Base-by-base conservation (phyloP, 2,113 vertebrate genomes). In the Nerophis ophidion region DNA sequence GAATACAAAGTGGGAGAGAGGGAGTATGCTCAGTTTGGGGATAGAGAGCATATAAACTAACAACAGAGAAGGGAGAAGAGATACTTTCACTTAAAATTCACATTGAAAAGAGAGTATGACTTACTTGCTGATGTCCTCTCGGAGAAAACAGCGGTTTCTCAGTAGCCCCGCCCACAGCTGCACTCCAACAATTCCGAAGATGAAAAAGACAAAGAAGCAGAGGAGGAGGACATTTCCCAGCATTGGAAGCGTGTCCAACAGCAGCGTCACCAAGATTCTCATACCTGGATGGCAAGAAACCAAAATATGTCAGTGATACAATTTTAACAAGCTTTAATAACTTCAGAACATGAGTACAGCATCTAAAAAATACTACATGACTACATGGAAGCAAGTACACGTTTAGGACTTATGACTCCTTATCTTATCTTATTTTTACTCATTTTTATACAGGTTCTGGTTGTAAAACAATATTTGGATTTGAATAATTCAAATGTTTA, bases 161-260 rank as follows among this genome's bases (percentile, higher is more conserved):
- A 88, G 80, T 10, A 88, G 82, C 61, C 86, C 86, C 54, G 83
- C 81, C 86, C 86, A 86, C 60, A 87, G 75, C 65, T 97, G 94
- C 36, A 97, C 94, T 0, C 94, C 94, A 0, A 97, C 93, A 0
- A 97, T 96, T 48, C 94, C 84, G 6, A 85, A 88, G 66, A 88
- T 85, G 82, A 85, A 85, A 74, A 97, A 96, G 79, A 96, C 93
- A 12, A 96, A 96, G 89, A 95, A 95, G 86, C 94, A 97, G 66
- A 97, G 90, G 60, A 95, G 90, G 13, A 97, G 94, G 56, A 95
- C 85, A 8, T 87, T 87, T 40, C 94, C 94, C 63, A 97, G 89
- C 94, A 97, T 97, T 74, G 94, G 94, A 82, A 97, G 88, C 10
- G 94, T 96, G 87, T 97, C 94, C 89, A 97, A 82, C 66, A 97